These are phyloP conservation scores for Anguilla japonica DNA, from an alignment of 2,113 vertebrate genomes.

Conservation along the genomic window DNA sequence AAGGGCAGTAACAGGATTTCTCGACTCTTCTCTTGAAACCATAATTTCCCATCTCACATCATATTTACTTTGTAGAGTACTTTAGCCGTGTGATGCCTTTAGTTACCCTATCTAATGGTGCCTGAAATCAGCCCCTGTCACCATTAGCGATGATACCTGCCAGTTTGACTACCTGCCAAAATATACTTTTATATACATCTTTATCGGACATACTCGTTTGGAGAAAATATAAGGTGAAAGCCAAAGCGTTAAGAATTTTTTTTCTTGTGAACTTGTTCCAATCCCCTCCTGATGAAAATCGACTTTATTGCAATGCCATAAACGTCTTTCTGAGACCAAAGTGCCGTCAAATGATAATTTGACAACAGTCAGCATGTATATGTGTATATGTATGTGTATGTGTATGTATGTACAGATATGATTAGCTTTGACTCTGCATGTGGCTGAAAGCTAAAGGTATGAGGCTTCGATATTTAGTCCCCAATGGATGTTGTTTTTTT, in stretches of 20 bases:
- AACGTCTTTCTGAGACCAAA: not conserved
- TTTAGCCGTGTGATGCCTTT: constrained; percentile 31
- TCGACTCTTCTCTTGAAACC: constrained; percentile 40
- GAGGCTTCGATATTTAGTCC: constrained; percentile 26
- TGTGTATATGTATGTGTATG: no score
- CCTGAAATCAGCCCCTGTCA: not conserved
- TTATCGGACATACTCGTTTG: no score
- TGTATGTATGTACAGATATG: constrained; percentile 17
- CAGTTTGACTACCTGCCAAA: not conserved
- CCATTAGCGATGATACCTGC: not conserved
- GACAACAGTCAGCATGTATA: not conserved
- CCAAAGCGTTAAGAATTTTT: not conserved
- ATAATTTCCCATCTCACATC: constrained; percentile 47
- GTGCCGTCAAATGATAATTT: constrained; percentile 11
- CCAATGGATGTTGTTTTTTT: not conserved
- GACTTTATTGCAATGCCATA: not conserved
- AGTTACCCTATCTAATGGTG: not conserved
- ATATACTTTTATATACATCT: no score
- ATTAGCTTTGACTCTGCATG: constrained; percentile 21
- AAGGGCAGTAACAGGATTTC: constrained; percentile 66
- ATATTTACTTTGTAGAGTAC: constrained; percentile 29
- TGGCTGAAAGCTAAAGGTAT: not conserved
- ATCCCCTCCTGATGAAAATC: not conserved
- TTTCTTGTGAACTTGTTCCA: no score
- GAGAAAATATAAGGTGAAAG: no score